A percentile compares a stretch with the other conserved stretches of the same genome.
Evolutionary conservation across 1,140 invertebrate species (phyloP).

Genomic region (Drosophila biarmipes): DNA sequence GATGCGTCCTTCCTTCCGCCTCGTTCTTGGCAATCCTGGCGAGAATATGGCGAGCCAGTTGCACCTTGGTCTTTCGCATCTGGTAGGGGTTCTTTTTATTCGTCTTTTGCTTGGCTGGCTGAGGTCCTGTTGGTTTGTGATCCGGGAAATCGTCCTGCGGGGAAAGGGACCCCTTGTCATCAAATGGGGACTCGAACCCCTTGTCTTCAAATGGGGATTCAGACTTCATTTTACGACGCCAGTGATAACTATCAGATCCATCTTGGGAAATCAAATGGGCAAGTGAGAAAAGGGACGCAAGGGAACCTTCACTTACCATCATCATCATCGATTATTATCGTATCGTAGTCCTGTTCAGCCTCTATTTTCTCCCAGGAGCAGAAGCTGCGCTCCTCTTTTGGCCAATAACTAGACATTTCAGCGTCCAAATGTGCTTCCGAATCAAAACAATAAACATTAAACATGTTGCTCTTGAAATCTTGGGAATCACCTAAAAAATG

Average conservation of each 20-base stretch:
- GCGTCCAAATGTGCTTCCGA: neutral
- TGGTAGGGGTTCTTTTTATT: neutral
- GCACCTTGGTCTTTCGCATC: neutral
- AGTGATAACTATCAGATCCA: neutral
- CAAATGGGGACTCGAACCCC: neutral
- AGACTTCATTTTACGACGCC: neutral
- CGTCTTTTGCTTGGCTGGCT: neutral
- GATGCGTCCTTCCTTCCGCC: neutral
- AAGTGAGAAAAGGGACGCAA: neutral
- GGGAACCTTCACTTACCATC: neutral
- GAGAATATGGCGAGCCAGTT: neutral
- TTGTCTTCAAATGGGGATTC: neutral
- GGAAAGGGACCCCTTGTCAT: neutral
- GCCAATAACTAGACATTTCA: neutral
- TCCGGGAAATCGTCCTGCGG: neutral
- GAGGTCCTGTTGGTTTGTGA: neutral
- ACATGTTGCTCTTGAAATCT: neutral
- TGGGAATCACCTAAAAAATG: neutral
- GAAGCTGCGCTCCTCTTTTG: neutral
- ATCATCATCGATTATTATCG: neutral
- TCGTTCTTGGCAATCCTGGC: neutral
- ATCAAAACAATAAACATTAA: neutral
- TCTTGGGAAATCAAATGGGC: neutral
- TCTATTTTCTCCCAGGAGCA: neutral
- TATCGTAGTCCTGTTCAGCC: neutral